Conservation (phyloP, 1,140 invertebrate species). For the Adelges cooleyi region DNA sequence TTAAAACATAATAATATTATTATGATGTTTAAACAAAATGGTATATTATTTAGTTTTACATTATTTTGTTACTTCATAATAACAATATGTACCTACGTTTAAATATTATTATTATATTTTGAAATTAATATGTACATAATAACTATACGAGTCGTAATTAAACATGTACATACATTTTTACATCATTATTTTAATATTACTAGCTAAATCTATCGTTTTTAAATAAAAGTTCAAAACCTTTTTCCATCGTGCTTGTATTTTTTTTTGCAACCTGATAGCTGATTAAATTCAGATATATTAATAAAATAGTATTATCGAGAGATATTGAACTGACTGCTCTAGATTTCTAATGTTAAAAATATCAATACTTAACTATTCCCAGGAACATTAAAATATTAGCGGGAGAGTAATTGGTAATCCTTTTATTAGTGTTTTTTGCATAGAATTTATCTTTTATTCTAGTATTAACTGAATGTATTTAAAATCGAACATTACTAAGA, state of each 20-base stretch:
- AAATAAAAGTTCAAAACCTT: conserved; percentile 17
- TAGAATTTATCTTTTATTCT: neutral
- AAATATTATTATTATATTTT: conserved; percentile 9
- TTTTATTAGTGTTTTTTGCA: neutral
- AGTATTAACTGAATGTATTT: neutral
- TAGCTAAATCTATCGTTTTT: conserved; percentile 25
- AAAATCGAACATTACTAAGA: neutral
- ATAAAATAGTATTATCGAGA: too few species aligned
- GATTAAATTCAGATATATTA: too few species aligned
- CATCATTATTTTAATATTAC: conserved; percentile 22
- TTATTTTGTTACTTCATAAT: neutral
- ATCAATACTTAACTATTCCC: neutral
- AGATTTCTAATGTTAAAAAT: neutral
- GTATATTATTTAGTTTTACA: conserved; percentile 14
- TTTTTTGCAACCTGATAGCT: too few species aligned
- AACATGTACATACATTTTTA: conserved; percentile 27
- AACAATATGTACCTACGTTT: too few species aligned
- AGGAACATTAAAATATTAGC: neutral
- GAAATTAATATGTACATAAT: conserved; percentile 14
- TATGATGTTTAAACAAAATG: neutral
- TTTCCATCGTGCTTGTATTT: too few species aligned
- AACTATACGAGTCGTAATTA: conserved; percentile 13
- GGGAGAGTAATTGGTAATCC: neutral
- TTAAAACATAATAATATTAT: neutral
- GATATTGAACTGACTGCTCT: too few species aligned